A percentile compares a stretch with the other conserved stretches of the same genome.
Conservation (phyloP, 1,140 invertebrate species). For the Drosophila dunni region DNA sequence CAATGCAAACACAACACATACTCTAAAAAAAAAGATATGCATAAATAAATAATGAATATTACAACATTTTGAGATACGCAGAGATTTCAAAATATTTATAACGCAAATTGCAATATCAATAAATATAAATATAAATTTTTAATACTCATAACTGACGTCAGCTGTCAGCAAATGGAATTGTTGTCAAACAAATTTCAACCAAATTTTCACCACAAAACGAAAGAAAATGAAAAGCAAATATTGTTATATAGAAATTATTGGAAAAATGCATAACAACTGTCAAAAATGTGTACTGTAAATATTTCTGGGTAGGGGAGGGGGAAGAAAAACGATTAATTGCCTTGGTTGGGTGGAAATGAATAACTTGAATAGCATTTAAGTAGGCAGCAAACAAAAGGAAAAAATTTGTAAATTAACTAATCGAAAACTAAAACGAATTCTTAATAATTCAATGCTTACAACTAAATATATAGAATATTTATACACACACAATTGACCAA, state of each 20-base stretch:
- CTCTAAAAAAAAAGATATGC: slow-evolving; percentile 25
- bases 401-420: slow-evolving; percentile 31
- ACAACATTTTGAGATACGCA: slow-evolving; percentile 36
- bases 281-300: slow-evolving; percentile 62
- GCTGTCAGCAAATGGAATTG: slow-evolving; percentile 48
- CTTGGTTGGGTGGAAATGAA: slow-evolving; percentile 12
- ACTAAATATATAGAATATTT: slow-evolving; percentile 49
- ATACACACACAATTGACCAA: slow-evolving; percentile 74
- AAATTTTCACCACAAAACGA: slow-evolving; percentile 32
- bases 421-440: slow-evolving; percentile 18
- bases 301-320: slow-evolving; percentile 10
- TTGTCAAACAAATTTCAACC: slow-evolving; percentile 56
- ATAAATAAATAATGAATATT: slow-evolving; percentile 53
- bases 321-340: slow-evolving; percentile 36
- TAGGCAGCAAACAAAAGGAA: slow-evolving; percentile 31
- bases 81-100: slow-evolving; percentile 63
- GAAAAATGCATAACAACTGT: slow-evolving; percentile 56
- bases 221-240: slow-evolving; percentile 35
- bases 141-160: slow-evolving; percentile 63
- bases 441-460: slow-evolving; percentile 56
- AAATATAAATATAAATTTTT: slow-evolving; percentile 49
- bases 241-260: background rate
- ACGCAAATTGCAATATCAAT: slow-evolving; percentile 58
- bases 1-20: slow-evolving; percentile 16
- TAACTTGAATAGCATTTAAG: slow-evolving; percentile 41